A percentile compares a stretch with the other conserved stretches of the same genome.
phyloP scores from a whole-genome alignment of 2,113 vertebrate genomes.

The Elaphurus davidianus region DNA sequence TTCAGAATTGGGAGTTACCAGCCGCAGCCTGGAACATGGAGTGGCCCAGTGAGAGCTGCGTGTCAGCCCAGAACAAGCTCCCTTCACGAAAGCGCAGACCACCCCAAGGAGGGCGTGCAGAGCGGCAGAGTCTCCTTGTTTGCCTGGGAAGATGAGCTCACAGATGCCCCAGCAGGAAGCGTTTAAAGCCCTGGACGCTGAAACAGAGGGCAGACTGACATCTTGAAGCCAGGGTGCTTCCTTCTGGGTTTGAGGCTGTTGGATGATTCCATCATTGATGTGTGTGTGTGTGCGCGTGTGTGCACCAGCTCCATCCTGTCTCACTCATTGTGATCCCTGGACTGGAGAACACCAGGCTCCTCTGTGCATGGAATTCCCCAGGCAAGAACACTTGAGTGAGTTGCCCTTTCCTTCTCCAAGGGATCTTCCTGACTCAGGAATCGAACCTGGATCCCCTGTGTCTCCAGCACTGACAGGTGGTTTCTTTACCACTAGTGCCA shows the following conservation, averaged over 20 bases:
- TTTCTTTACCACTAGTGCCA: background rate
- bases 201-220: background rate
- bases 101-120: background rate
- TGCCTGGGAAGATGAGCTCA: background rate
- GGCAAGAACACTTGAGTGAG: background rate
- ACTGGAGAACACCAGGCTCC: background rate
- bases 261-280: background rate
- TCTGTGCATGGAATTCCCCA: background rate
- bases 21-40: background rate
- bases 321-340: background rate
- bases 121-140: background rate
- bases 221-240: background rate
- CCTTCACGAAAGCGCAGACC: background rate
- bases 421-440: background rate
- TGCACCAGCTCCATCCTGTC: fast-evolving
- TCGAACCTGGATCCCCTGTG: background rate
- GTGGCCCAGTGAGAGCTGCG: background rate
- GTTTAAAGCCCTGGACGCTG: background rate
- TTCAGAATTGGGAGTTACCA: background rate
- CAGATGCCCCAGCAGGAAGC: background rate
- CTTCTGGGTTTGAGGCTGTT: background rate
- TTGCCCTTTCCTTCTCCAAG: background rate
- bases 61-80: background rate
- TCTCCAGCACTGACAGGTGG: background rate
- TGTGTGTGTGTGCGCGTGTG: fast-evolving